phyloP scores from a whole-genome alignment of 2,888 invertebrate genomes.

The Argyresthia albistria region DNA sequence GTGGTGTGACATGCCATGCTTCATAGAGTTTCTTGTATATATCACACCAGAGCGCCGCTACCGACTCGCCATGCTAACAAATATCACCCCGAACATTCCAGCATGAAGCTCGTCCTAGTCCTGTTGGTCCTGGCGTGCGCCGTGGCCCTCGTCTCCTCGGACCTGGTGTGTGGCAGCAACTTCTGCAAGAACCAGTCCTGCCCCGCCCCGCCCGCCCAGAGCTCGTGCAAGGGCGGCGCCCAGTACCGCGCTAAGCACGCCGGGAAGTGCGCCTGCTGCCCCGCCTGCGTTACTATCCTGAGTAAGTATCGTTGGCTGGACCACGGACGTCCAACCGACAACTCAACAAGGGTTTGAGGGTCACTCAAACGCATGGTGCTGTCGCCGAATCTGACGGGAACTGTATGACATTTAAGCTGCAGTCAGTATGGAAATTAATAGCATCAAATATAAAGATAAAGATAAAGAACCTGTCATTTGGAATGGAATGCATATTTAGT shows the following conservation, averaged over 20 bases:
- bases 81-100: conserved; percentile 2
- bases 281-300: conserved; percentile 52
- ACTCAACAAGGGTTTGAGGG: too few species aligned
- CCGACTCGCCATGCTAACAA: neutral
- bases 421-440: too few species aligned
- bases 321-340: too few species aligned
- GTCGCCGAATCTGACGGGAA: too few species aligned
- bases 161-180: conserved; percentile 49
- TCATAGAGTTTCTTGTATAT: too few species aligned
- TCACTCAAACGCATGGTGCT: too few species aligned
- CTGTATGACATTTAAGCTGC: too few species aligned
- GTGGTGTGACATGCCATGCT: too few species aligned
- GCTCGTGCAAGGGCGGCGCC: conserved; percentile 37
- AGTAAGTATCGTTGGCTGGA: conserved; percentile 25
- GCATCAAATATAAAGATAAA: too few species aligned
- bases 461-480: too few species aligned
- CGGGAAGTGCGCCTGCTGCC: conserved; percentile 60
- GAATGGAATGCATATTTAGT: too few species aligned
- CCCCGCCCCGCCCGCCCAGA: conserved; percentile 21
- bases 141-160: conserved; percentile 38
- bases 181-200: conserved; percentile 57
- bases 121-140: conserved; percentile 37
- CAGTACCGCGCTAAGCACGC: conserved; percentile 44
- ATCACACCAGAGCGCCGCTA: too few species aligned
- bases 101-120: conserved; percentile 45